Percentiles rank a stretch among this genome's conserved stretches.
Conservation (phyloP, 2,797 vertebrate species). For the Lagorchestes hirsutus region DNA sequence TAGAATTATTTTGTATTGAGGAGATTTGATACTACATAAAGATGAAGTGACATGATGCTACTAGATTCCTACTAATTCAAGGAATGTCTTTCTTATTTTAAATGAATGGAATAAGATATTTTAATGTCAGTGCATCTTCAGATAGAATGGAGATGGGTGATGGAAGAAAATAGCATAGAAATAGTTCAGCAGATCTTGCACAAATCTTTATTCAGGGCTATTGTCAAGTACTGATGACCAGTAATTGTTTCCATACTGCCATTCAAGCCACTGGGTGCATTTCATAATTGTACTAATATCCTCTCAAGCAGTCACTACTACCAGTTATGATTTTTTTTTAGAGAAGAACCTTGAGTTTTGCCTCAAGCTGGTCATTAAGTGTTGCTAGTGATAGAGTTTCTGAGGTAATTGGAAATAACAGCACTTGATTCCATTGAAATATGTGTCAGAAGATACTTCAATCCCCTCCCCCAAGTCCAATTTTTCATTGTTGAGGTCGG, state of each 20-base stretch:
- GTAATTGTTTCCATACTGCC: accelerated
- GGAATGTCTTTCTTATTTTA: not conserved
- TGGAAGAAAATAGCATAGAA: accelerated
- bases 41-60: not conserved
- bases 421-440: constrained; percentile 44
- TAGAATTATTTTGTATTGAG: not conserved
- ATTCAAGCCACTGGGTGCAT: not conserved
- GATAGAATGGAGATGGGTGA: not conserved
- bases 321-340: constrained; percentile 40
- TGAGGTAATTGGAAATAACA: constrained; percentile 61
- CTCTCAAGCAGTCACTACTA: not conserved
- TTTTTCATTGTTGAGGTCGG: not conserved
- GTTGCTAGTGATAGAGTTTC: constrained; percentile 56
- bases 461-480: not conserved
- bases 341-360: constrained; percentile 58
- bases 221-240: not conserved
- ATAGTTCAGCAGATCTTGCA: accelerated
- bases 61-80: not conserved
- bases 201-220: not conserved
- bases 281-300: not conserved
- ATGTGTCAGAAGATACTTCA: constrained; percentile 47
- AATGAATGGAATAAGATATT: not conserved
- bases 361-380: constrained; percentile 64
- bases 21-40: not conserved
- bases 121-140: accelerated